Evolutionary conservation across 2,888 invertebrate genomes (phyloP).

Genomic region (Drosophila demipolita): DNA sequence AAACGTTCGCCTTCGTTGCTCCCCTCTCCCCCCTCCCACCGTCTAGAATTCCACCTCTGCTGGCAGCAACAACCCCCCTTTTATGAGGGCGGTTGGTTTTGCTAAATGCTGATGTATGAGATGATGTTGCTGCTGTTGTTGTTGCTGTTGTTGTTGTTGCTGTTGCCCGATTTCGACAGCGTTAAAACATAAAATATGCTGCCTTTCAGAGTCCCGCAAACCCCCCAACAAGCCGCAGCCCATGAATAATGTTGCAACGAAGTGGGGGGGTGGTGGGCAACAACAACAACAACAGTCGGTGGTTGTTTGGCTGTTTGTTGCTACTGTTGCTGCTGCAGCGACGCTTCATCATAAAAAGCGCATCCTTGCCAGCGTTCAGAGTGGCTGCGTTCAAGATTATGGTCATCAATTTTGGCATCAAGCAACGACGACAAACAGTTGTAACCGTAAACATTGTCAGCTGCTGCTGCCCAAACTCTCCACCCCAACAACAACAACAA

Average conservation of each 20-base stretch:
- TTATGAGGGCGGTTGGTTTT: conserved; percentile 46
- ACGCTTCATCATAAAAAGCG: conserved; percentile 78
- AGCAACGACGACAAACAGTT: conserved; percentile 72
- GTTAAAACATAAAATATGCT: conserved; percentile 83
- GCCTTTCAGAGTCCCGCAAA: conserved; percentile 56
- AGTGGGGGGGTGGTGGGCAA: conserved; percentile 12
- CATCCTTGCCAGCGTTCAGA: conserved; percentile 67
- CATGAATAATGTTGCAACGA: conserved; percentile 74
- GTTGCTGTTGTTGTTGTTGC: conserved; percentile 58
- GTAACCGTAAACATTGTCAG: conserved; percentile 77
- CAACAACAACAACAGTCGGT: conserved; percentile 14
- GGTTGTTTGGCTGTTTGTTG: conserved; percentile 30
- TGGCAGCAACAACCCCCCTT: conserved; percentile 38
- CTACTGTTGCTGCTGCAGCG: conserved; percentile 59
- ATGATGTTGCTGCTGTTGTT: conserved; percentile 32
- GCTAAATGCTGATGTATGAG: conserved; percentile 23
- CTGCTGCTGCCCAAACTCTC: conserved; percentile 28
- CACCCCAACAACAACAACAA: conserved; percentile 34
- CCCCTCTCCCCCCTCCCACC: neutral
- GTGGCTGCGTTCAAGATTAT: conserved; percentile 77
- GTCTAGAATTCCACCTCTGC: neutral
- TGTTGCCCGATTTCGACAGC: conserved; percentile 78
- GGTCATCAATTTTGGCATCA: conserved; percentile 83
- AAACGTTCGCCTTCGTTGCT: conserved; percentile 48
- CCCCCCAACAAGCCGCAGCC: conserved; percentile 33